Conservation (phyloP, 2,888 invertebrate genomes). For the Venusia cambrica region DNA sequence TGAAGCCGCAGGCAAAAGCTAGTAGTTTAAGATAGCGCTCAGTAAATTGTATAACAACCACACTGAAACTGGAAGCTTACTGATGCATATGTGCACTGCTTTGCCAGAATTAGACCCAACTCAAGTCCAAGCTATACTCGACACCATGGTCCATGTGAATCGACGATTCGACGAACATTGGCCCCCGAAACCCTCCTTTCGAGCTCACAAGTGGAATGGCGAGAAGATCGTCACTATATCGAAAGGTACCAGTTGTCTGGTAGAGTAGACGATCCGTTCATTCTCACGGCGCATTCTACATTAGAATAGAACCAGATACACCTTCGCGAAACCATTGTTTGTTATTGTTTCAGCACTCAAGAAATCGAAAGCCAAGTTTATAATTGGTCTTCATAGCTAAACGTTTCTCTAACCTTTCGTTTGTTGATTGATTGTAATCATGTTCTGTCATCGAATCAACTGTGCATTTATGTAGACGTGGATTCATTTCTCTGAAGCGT, state of each 20-base stretch:
- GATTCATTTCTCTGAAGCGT: conserved; percentile 1
- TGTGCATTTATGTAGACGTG: conserved; percentile 2
- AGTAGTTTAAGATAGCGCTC: conserved; percentile 5
- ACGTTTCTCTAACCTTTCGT: conserved; percentile 8
- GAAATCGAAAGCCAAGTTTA: conserved; percentile 10
- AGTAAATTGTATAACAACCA: conserved; percentile 13
- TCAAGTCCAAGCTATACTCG: conserved; percentile 69
- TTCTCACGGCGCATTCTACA: conserved; percentile 18
- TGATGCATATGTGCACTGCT: conserved; percentile 58
- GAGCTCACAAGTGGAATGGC: conserved; percentile 52
- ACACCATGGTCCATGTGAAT: conserved; percentile 56
- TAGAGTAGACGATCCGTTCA: conserved; percentile 38
- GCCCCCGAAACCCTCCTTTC: conserved; percentile 53
- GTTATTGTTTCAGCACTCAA: too few species aligned
- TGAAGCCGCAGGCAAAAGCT: too few species aligned
- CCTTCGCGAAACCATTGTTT: too few species aligned
- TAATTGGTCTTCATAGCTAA: conserved; percentile 8
- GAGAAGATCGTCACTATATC: conserved; percentile 63
- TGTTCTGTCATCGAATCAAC: not conserved
- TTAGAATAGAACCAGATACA: too few species aligned
- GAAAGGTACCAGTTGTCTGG: conserved; percentile 60
- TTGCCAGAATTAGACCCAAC: conserved; percentile 70
- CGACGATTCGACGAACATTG: conserved; percentile 63
- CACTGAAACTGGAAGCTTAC: conserved; percentile 39
- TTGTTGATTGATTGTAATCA: conserved; percentile 1